Evolutionary conservation across 2,888 invertebrate species (phyloP).

Genomic region (Loripinus fragilis): DNA sequence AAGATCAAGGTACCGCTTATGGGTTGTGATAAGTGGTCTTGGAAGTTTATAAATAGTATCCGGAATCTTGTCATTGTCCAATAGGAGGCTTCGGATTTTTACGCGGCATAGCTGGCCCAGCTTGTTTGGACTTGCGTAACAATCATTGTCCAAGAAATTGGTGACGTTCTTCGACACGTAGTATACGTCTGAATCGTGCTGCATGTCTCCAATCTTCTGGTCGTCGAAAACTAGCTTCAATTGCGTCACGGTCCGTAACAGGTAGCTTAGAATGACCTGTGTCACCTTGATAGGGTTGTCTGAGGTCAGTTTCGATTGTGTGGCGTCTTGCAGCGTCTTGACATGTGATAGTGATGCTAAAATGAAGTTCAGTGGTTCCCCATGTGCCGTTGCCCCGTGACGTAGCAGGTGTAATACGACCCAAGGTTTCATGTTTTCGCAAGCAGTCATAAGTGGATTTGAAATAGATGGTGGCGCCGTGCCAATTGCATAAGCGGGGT

Average conservation of each 20-base stretch:
- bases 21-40: conserved; percentile 28
- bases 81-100: conserved; percentile 41
- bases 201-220: conserved; percentile 47
- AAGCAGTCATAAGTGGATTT: conserved; percentile 46
- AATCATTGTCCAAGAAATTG: conserved; percentile 45
- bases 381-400: conserved; percentile 52
- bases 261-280: conserved; percentile 40
- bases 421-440: conserved; percentile 49
- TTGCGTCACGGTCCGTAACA: conserved; percentile 40
- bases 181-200: conserved; percentile 39
- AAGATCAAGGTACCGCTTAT: conserved; percentile 84
- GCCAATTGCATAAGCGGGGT: conserved; percentile 52
- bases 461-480: conserved; percentile 30
- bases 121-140: conserved; percentile 44
- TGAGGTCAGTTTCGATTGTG: conserved; percentile 10
- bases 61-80: conserved; percentile 42
- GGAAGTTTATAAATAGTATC: conserved; percentile 43
- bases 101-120: conserved; percentile 52
- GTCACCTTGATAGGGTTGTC: conserved; percentile 43
- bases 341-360: conserved; percentile 42
- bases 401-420: conserved; percentile 44
- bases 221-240: conserved; percentile 46
- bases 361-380: conserved; percentile 42
- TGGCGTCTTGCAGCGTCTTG: conserved; percentile 46
- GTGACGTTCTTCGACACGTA: conserved; percentile 43